These are phyloP conservation scores for Toxostoma redivivum DNA, from an alignment of 2,113 vertebrate genomes.

Conservation along the genomic window DNA sequence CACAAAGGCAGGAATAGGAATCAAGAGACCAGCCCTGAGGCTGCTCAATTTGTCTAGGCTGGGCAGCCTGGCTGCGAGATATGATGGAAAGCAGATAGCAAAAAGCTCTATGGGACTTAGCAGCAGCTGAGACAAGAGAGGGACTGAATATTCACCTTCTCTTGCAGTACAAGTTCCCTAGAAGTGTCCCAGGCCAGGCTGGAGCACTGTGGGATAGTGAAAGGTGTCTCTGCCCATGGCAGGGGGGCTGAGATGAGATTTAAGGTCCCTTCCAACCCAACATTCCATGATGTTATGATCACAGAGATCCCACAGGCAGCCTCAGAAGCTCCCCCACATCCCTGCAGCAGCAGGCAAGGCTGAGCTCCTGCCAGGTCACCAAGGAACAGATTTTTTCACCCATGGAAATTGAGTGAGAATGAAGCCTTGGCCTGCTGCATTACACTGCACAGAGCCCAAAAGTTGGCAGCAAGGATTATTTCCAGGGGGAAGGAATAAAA, in stretches of 20 bases:
- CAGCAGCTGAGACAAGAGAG: not conserved
- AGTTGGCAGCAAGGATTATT: not conserved
- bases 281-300: accelerated
- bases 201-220: not conserved
- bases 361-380: not conserved
- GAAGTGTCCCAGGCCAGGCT: not conserved
- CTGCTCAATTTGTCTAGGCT: not conserved
- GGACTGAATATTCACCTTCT: not conserved
- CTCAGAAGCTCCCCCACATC: not conserved
- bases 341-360: not conserved
- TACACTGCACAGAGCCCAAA: not conserved
- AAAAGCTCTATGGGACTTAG: not conserved
- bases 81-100: not conserved
- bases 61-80: not conserved
- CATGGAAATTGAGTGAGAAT: not conserved
- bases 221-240: not conserved
- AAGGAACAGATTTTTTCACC: not conserved
- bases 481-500: not conserved
- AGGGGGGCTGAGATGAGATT: not conserved
- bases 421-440: not conserved
- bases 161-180: not conserved
- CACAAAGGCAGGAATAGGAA: not conserved
- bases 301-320: not conserved
- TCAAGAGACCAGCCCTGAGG: not conserved
- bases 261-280: not conserved